Conservation (phyloP, 53 echinoderm and acorn worm species). For the Zoroaster sp. region DNA sequence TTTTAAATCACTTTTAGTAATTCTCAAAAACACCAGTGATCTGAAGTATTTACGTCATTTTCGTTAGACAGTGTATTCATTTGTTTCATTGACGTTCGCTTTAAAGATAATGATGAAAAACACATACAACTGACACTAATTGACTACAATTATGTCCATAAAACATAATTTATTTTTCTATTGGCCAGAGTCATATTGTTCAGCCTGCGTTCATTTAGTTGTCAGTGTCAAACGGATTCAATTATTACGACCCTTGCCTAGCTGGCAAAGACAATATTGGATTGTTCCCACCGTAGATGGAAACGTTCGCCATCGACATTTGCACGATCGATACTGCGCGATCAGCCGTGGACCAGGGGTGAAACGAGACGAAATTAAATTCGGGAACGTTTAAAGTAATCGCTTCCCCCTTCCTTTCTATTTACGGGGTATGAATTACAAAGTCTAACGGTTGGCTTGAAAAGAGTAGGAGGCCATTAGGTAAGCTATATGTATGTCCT, state of each 20-base stretch:
- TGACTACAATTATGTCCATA: too few relatives aligned
- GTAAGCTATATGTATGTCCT: too few relatives aligned
- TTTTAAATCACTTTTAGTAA: too few relatives aligned
- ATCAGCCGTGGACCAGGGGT: neutral
- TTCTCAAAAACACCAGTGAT: too few relatives aligned
- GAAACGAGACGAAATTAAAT: neutral
- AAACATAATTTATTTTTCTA: neutral
- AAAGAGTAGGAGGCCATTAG: too few relatives aligned
- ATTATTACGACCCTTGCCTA: neutral
- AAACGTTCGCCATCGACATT: neutral
- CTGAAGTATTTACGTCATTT: too few relatives aligned
- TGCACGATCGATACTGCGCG: neutral
- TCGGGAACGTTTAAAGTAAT: neutral
- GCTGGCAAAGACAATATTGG: constrained; percentile 11
- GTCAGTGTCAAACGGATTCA: neutral
- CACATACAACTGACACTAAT: too few relatives aligned
- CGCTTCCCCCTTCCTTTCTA: neutral
- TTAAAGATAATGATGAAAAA: too few relatives aligned
- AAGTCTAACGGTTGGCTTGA: too few relatives aligned
- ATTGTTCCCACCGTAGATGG: constrained; percentile 9
- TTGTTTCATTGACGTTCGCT: too few relatives aligned
- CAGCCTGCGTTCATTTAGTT: neutral
- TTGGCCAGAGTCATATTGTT: neutral
- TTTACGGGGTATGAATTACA: too few relatives aligned
- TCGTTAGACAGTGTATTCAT: too few relatives aligned